Conservation (phyloP, 1,140 invertebrate genomes). For the Lysiphlebus fabarum region DNA sequence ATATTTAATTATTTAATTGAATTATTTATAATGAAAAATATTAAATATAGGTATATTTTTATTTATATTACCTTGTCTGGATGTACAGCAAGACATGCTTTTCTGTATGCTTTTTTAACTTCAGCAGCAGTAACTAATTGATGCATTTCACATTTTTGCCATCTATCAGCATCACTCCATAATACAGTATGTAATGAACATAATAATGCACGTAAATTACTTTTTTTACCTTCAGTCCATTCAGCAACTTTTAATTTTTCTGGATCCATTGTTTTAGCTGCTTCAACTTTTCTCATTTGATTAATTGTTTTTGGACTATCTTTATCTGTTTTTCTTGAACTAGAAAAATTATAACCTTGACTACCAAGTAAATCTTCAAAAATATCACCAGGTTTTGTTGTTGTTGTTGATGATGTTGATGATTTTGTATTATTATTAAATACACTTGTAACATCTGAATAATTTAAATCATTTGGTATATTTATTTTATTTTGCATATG, state of each 20-base stretch:
- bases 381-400: constrained; percentile 64
- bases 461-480: constrained; percentile 37
- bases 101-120: constrained; percentile 94
- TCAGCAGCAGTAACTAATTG: constrained; percentile 85
- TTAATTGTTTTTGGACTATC: constrained; percentile 86
- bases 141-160: constrained; percentile 91
- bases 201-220: constrained; percentile 91
- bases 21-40: no score
- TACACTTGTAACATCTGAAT: constrained; percentile 24
- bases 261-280: constrained; percentile 86
- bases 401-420: constrained; percentile 37
- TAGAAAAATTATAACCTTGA: constrained; percentile 78
- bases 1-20: background rate
- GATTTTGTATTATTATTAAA: constrained; percentile 13
- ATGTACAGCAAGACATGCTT: constrained; percentile 94
- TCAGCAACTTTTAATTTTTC: constrained; percentile 81
- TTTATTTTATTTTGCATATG: constrained; percentile 38
- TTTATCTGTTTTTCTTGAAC: constrained; percentile 63
- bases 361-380: constrained; percentile 88
- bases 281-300: constrained; percentile 85
- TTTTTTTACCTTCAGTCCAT: constrained; percentile 91
- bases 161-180: constrained; percentile 86
- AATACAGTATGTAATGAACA: constrained; percentile 91
- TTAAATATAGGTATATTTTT: no score
- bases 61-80: constrained; percentile 87